phyloP scores from a whole-genome alignment of 2,113 vertebrate species.

The Nymphicus hollandicus region DNA sequence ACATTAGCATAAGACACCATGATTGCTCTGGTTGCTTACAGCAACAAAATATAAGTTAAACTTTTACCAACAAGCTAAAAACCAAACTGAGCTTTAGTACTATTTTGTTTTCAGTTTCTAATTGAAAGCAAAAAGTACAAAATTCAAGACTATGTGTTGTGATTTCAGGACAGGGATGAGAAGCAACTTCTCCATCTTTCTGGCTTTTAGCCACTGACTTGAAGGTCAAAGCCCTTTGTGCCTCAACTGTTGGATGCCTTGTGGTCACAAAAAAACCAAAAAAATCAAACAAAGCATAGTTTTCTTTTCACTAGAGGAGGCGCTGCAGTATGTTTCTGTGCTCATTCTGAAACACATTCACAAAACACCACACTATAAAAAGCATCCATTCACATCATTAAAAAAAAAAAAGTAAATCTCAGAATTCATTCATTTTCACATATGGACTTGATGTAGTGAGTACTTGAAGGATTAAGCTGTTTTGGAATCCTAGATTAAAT shows the following conservation, averaged over 20 bases:
- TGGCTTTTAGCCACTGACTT: not conserved
- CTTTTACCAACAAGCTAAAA: not conserved
- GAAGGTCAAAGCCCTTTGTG: not conserved
- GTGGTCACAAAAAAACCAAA: not conserved
- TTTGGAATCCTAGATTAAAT: slow-evolving; percentile 70
- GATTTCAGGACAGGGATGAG: not conserved
- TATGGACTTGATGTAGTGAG: slow-evolving; percentile 26
- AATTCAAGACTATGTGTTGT: not conserved
- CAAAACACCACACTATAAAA: not conserved
- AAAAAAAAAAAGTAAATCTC: not conserved
- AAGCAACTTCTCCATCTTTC: not conserved
- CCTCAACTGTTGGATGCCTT: not conserved
- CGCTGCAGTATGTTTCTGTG: not conserved
- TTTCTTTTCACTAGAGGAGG: not conserved
- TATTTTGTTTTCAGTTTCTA: not conserved
- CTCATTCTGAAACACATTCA: not conserved
- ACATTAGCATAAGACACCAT: not conserved
- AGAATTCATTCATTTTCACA: slow-evolving; percentile 60
- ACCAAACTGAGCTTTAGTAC: not conserved
- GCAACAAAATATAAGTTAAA: not conserved
- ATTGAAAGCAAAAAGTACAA: not conserved
- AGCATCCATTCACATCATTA: slow-evolving; percentile 31
- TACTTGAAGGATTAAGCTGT: slow-evolving; percentile 63
- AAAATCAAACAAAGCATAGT: not conserved
- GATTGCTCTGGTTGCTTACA: not conserved